Base-by-base conservation (phyloP, 2,888 invertebrate genomes). In the Panzeria rudis region DNA sequence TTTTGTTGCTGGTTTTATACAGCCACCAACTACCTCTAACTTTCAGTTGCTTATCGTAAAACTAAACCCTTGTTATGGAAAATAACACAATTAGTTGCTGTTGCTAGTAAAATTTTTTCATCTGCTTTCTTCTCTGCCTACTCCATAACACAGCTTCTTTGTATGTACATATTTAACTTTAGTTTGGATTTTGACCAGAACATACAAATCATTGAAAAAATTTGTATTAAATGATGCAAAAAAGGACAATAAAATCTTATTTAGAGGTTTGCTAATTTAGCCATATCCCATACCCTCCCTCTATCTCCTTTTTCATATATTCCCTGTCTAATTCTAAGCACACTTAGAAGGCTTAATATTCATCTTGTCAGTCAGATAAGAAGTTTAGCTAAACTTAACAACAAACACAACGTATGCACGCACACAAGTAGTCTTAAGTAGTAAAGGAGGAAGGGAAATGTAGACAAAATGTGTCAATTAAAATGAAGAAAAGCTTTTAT, bases 191-290 rank as follows among this genome's bases (percentile, higher is more conserved):
- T 75, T 62, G 75, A 64, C 75, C 62, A 71, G 64, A 73, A 29
- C 23, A 50, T 13, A 44, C 61, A 35, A 59, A 83, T 44, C 54
- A 66, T 47, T 56, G 35, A 69, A 79, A 50, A 76, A 72, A 68
- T 29, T 52, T 68, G 17, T 82, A 82, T 85, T 82, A 82, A 85
- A 85, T 85, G 85, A 85, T 76, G 85, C 78, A 85, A 85, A 82
- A 80, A 80, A 78, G 32, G 73, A 61, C 71, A 79, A 85, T 82
- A 82, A 85, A 85, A 66, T 78, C 64, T 75, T 82, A 82, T 78
- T 81, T 81, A 78, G 81, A 78, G 78, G 77, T 81, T 85, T 73
- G 82, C 78, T 85, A 85, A 85, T 85, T 85, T 75, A 85, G 69
- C 56, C 69, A 78, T 85, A 71, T 56, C 52, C 56, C 23, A 44